A percentile compares a stretch with the other conserved stretches of the same genome.
These are phyloP conservation scores for Eurytoma californica DNA, from an alignment of 2,888 invertebrate genomes.

Conservation along the genomic window DNA sequence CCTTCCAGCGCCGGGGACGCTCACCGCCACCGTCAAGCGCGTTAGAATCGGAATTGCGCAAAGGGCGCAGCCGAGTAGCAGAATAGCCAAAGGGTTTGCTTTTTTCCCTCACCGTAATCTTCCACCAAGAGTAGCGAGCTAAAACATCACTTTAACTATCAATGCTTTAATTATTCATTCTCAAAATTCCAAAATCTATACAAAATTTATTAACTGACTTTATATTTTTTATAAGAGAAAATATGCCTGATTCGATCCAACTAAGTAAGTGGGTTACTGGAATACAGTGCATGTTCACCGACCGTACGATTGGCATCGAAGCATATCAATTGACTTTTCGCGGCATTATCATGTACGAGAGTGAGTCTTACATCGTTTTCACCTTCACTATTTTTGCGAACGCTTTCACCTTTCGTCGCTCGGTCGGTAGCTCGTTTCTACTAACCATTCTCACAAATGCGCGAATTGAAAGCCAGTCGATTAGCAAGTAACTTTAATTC, in stretches of 20 bases:
- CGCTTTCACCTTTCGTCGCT: constrained; percentile 35
- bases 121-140: constrained; percentile 74
- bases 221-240: background rate
- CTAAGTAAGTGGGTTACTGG: constrained; percentile 48
- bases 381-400: constrained; percentile 17
- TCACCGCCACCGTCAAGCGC: constrained; percentile 65
- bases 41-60: constrained; percentile 67
- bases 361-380: constrained; percentile 29
- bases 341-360: constrained; percentile 17
- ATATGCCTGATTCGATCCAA: background rate
- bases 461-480: background rate
- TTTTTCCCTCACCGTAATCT: constrained; percentile 60
- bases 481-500: no score
- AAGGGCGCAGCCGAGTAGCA: constrained; percentile 59
- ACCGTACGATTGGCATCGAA: background rate
- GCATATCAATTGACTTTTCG: constrained; percentile 49
- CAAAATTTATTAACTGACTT: no score
- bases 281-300: constrained; percentile 26
- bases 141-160: constrained; percentile 57
- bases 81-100: constrained; percentile 61
- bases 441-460: constrained; percentile 18
- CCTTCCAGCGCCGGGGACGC: constrained; percentile 66
- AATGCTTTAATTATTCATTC: constrained; percentile 17
- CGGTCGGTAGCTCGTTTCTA: background rate
- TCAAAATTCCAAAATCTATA: background rate